These are phyloP conservation scores for Nyctalus aviator DNA, from an alignment of 2,797 vertebrate genomes.

Conservation along the genomic window DNA sequence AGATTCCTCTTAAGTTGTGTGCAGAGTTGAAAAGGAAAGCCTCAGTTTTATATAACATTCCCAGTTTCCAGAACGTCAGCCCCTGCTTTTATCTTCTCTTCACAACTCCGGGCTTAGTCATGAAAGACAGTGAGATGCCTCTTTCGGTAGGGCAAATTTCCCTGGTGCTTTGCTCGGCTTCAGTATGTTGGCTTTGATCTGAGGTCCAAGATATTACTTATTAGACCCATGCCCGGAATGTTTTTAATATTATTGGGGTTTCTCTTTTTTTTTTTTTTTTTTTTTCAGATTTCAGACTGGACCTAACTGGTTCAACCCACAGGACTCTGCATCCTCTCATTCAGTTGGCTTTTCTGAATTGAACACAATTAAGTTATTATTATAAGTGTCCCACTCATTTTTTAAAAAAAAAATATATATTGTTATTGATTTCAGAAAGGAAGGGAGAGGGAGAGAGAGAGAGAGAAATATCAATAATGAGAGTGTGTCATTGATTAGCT, in stretches of 20 bases:
- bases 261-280: neutral
- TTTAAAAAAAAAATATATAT: too few species aligned
- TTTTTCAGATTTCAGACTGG: neutral
- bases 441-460: too few species aligned
- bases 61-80: neutral
- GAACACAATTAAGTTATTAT: conserved; percentile 32
- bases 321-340: neutral
- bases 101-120: neutral
- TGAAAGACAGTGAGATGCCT: neutral
- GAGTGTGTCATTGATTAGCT: too few species aligned
- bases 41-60: neutral
- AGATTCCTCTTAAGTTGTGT: neutral
- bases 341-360: neutral
- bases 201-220: neutral
- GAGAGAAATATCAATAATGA: too few species aligned
- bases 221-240: neutral
- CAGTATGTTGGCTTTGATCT: conserved; percentile 48
- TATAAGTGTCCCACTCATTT: neutral
- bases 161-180: neutral
- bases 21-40: conserved; percentile 10
- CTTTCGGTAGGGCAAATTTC: conserved; percentile 48
- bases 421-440: too few species aligned
- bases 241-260: neutral
- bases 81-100: conserved; percentile 19
- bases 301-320: neutral